Evolutionary conservation across 2,888 invertebrate species (phyloP).

Genomic region (Luperina nickerlii): DNA sequence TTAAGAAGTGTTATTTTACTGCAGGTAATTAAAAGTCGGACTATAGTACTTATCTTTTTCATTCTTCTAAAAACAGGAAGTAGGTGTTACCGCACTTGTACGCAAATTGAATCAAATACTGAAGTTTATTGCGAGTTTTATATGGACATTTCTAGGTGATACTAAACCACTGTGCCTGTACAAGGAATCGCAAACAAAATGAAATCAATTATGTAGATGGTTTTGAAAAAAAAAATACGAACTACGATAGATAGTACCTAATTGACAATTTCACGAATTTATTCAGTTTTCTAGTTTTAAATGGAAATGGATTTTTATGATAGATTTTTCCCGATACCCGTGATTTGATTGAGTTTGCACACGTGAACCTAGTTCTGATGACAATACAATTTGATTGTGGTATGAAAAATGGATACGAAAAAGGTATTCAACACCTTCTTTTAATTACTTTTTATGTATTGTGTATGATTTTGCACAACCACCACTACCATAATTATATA

Average conservation of each 20-base stretch:
- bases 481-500: background rate
- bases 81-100: slow-evolving; percentile 17
- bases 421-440: background rate
- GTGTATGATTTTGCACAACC: too few species aligned
- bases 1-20: too few species aligned
- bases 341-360: slow-evolving; percentile 11
- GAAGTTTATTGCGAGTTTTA: background rate
- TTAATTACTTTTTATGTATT: background rate
- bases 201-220: background rate
- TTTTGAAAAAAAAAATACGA: background rate
- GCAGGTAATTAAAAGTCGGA: too few species aligned
- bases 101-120: slow-evolving; percentile 23
- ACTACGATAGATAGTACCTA: background rate
- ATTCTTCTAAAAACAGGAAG: slow-evolving; percentile 28
- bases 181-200: background rate
- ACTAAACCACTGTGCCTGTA: background rate
- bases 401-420: background rate
- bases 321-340: background rate
- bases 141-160: background rate
- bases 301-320: slow-evolving; percentile 9
- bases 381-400: slow-evolving; percentile 18
- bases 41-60: slow-evolving; percentile 9
- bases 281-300: background rate
- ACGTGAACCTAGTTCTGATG: background rate
- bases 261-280: background rate